phyloP scores from a whole-genome alignment of 1,140 invertebrate genomes.

The Bombus breviceps region DNA sequence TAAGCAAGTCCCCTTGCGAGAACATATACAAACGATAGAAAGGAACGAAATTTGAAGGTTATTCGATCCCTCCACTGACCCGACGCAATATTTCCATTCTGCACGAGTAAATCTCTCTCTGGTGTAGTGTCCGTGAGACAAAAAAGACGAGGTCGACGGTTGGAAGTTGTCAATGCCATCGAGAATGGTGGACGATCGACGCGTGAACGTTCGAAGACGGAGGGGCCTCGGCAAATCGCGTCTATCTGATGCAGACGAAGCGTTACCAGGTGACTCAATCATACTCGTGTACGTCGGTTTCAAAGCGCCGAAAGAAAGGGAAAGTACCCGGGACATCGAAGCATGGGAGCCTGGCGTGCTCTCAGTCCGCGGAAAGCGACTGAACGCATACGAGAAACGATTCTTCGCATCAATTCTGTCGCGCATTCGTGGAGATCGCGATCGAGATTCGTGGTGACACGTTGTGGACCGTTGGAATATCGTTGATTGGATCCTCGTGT shows the following conservation, averaged over 20 bases:
- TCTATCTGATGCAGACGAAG: slow-evolving; percentile 42
- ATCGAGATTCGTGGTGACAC: background rate
- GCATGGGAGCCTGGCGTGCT: slow-evolving; percentile 61
- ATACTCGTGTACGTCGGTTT: slow-evolving; percentile 23
- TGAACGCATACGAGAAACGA: slow-evolving; percentile 51
- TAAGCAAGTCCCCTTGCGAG: background rate
- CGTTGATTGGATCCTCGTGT: background rate
- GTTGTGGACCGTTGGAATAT: background rate
- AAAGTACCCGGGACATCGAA: slow-evolving; percentile 73
- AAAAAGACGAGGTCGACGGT: background rate
- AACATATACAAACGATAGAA: background rate
- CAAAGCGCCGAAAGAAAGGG: slow-evolving; percentile 77
- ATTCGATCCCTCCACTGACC: slow-evolving; percentile 14
- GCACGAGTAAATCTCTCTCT: background rate
- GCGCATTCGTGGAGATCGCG: slow-evolving; percentile 28
- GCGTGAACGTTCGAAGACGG: background rate
- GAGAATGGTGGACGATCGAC: background rate
- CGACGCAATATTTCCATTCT: slow-evolving; percentile 17
- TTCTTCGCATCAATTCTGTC: slow-evolving; percentile 54
- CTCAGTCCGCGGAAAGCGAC: slow-evolving; percentile 73
- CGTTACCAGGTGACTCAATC: slow-evolving; percentile 61
- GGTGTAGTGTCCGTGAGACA: background rate
- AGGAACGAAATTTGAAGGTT: background rate
- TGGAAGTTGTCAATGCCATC: slow-evolving; percentile 59
- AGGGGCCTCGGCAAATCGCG: too few species aligned